Evolutionary conservation across 2,888 invertebrate species (phyloP).

Genomic region (Altica lythri): DNA sequence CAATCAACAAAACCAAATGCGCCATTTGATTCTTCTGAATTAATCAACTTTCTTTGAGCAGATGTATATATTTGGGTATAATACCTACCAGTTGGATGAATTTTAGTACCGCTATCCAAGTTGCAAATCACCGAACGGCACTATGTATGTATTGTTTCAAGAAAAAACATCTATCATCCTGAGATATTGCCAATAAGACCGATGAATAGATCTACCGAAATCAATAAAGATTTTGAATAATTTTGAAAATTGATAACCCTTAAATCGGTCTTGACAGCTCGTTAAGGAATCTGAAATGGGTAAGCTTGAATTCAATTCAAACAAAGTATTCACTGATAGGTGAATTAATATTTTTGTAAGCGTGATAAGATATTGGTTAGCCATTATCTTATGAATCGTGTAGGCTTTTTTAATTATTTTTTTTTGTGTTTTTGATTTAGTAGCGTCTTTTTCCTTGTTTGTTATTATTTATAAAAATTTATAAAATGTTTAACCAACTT

Average conservation of each 20-base stretch:
- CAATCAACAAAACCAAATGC: constrained; percentile 14
- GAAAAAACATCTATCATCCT: constrained; percentile 10
- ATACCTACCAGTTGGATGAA: constrained; percentile 6
- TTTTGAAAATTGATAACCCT: constrained; percentile 22
- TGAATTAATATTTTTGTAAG: too few species aligned
- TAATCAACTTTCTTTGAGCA: constrained; percentile 17
- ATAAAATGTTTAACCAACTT: too few species aligned
- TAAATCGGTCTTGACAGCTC: constrained; percentile 23
- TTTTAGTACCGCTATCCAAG: constrained; percentile 19
- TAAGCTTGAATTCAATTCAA: constrained; percentile 11
- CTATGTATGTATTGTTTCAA: constrained; percentile 23
- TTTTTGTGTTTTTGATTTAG: too few species aligned
- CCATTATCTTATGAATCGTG: too few species aligned
- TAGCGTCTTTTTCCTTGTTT: too few species aligned
- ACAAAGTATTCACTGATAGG: too few species aligned
- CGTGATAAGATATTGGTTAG: too few species aligned
- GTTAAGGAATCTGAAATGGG: constrained; percentile 8
- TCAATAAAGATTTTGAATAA: constrained; percentile 25
- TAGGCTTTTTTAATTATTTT: too few species aligned
- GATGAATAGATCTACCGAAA: constrained; percentile 23
- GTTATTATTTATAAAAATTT: too few species aligned
- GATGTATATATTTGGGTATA: constrained; percentile 12
- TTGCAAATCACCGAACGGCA: constrained; percentile 21
- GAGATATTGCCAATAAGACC: constrained; percentile 23
- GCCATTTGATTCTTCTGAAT: constrained; percentile 6